phyloP scores from a whole-genome alignment of 2,888 invertebrate species.

The Beris chalybata region DNA sequence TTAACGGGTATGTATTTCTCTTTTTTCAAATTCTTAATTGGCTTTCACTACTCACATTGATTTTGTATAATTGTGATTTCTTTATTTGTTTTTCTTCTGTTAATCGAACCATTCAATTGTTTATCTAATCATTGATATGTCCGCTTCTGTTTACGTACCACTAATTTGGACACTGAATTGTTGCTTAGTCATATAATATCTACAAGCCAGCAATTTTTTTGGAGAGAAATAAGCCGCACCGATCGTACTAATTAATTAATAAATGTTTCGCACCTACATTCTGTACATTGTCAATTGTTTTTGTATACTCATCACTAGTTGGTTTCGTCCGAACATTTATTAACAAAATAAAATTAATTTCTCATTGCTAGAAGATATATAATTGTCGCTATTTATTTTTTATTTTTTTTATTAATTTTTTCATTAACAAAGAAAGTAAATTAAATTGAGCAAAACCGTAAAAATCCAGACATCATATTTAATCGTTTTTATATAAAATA shows the following conservation, averaged over 20 bases:
- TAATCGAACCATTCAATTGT: conserved; percentile 34
- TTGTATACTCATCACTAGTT: no score
- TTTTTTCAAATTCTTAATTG: conserved; percentile 34
- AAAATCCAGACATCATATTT: conserved; percentile 36
- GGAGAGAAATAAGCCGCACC: no score
- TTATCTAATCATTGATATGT: neutral
- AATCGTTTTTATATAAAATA: no score
- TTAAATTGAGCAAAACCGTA: conserved; percentile 27
- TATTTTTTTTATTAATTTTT: conserved; percentile 2
- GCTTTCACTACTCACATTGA: conserved; percentile 35
- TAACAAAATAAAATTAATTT: no score
- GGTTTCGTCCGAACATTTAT: no score
- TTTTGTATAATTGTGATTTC: conserved; percentile 13
- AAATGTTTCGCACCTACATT: no score
- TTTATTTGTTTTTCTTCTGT: conserved; percentile 23
- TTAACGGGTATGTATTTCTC: conserved; percentile 57
- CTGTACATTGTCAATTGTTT: no score
- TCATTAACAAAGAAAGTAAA: neutral
- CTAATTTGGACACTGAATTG: no score
- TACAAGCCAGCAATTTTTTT: no score
- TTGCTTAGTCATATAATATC: no score
- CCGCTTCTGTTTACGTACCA: no score
- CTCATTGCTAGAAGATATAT: neutral
- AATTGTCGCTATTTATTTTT: conserved; percentile 16
- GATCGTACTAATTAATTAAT: no score